phyloP scores from a whole-genome alignment of 92 coral and sea anemone genomes.

The Parazoanthus atlanticus region DNA sequence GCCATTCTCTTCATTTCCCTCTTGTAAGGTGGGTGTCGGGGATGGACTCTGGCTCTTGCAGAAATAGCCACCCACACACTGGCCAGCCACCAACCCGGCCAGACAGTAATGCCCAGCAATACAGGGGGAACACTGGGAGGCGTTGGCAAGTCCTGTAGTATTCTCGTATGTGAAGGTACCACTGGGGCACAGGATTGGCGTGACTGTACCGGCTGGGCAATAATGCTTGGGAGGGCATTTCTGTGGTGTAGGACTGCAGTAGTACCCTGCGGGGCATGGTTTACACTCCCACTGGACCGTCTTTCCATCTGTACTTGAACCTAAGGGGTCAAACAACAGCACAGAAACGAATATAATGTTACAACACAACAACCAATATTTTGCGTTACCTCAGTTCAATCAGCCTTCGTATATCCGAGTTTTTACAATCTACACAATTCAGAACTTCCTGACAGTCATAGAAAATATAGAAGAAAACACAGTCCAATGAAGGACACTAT shows the following conservation, averaged over 20 bases:
- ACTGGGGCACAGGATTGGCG: constrained; percentile 79
- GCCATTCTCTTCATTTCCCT: constrained; percentile 77
- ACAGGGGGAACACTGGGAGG: constrained; percentile 86
- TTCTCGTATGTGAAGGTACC: constrained; percentile 90
- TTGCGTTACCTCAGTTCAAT: too few relatives aligned
- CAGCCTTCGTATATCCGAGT: too few relatives aligned
- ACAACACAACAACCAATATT: not conserved
- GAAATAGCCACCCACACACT: constrained; percentile 90
- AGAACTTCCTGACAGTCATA: too few relatives aligned
- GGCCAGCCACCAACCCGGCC: constrained; percentile 75
- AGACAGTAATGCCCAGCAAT: constrained; percentile 88
- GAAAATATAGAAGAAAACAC: too few relatives aligned
- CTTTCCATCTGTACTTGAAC: constrained; percentile 52
- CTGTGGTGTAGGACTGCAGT: constrained; percentile 72
- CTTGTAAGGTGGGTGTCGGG: constrained; percentile 59
- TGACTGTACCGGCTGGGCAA: constrained; percentile 89
- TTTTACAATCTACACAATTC: too few relatives aligned
- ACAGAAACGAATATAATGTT: too few relatives aligned
- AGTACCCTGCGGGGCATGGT: constrained; percentile 90
- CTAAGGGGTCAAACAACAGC: constrained; percentile 20
- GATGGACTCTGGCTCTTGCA: constrained; percentile 98
- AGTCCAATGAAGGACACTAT: too few relatives aligned
- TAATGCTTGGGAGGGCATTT: constrained; percentile 84
- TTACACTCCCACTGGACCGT: constrained; percentile 69
- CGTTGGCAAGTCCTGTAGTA: constrained; percentile 76